Percentiles rank a stretch among this genome's conserved stretches.
Evolutionary conservation across 2,797 vertebrate species (phyloP).

Genomic region (Takifugu ocellatus): DNA sequence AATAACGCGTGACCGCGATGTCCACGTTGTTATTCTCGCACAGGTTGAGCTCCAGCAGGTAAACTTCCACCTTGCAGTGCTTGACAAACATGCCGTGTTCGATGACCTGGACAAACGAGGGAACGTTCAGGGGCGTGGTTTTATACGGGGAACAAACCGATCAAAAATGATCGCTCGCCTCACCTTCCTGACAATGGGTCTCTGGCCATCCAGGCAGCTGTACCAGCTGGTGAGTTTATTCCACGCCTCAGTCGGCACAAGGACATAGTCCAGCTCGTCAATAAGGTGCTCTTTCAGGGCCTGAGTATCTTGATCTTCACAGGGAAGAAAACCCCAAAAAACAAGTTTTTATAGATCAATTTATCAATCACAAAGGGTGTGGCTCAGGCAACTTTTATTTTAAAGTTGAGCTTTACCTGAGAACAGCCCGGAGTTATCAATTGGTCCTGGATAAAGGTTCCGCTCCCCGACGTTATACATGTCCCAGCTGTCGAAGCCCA

Average conservation of each 20-base stretch:
- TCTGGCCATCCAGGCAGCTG: constrained; percentile 86
- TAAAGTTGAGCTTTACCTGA: constrained; percentile 74
- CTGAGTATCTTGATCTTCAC: constrained; percentile 86
- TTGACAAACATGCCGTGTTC: constrained; percentile 98
- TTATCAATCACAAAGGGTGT: background rate
- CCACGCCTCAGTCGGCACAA: constrained; percentile 93
- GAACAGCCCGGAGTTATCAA: constrained; percentile 95
- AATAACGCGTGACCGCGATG: constrained; percentile 87
- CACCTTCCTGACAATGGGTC: constrained; percentile 92
- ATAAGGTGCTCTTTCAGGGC: constrained; percentile 93
- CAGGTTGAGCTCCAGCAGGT: constrained; percentile 93
- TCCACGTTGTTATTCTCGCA: constrained; percentile 90
- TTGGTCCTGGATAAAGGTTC: constrained; percentile 87
- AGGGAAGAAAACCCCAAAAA: constrained; percentile 1
- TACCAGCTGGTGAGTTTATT: constrained; percentile 91
- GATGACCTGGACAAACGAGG: constrained; percentile 80
- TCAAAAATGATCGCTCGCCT: constrained; percentile 9
- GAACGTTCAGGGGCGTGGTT: no score
- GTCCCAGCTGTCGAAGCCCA: constrained; percentile 96
- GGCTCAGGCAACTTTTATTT: background rate
- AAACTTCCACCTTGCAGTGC: constrained; percentile 97
- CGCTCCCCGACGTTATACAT: constrained; percentile 89
- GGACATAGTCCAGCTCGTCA: constrained; percentile 92
- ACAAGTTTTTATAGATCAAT: background rate
- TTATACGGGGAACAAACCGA: background rate